Conservation (phyloP, 2,888 invertebrate genomes). For the Megamerina dolium region DNA sequence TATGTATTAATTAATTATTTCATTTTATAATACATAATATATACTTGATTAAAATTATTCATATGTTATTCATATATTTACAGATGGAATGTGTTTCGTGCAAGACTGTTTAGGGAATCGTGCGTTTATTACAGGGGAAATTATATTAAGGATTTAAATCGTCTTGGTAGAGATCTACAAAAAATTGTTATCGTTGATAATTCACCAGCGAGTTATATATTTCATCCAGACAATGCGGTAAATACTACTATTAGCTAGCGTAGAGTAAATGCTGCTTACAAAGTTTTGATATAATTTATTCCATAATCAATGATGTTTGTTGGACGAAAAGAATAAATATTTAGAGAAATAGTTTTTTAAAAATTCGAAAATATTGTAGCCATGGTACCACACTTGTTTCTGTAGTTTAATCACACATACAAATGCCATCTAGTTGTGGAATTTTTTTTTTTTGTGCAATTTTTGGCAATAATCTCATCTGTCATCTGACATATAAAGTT, state of each 20-base stretch:
- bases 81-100: slow-evolving; percentile 93
- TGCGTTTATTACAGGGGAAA: slow-evolving; percentile 99
- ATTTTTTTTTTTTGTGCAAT: no score
- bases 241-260: slow-evolving; percentile 52
- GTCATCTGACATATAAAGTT: no score
- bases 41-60: not conserved
- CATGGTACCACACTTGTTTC: no score
- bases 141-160: slow-evolving; percentile 99
- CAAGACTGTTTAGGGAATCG: slow-evolving; percentile 96
- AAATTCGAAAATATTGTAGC: no score
- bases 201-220: slow-evolving; percentile 99
- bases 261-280: no score
- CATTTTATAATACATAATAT: not conserved
- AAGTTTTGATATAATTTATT: no score
- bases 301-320: no score
- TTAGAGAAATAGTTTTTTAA: no score
- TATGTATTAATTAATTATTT: slow-evolving; percentile 33
- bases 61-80: slow-evolving; percentile 14
- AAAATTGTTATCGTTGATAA: slow-evolving; percentile 98
- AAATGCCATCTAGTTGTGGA: no score
- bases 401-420: no score
- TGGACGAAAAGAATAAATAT: no score
- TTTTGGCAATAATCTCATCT: no score
- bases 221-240: slow-evolving; percentile 99
- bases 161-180: slow-evolving; percentile 91